A percentile compares a stretch with the other conserved stretches of the same genome.
phyloP scores from a whole-genome alignment of 2,113 vertebrate species.

The Oxyura jamaicensis region DNA sequence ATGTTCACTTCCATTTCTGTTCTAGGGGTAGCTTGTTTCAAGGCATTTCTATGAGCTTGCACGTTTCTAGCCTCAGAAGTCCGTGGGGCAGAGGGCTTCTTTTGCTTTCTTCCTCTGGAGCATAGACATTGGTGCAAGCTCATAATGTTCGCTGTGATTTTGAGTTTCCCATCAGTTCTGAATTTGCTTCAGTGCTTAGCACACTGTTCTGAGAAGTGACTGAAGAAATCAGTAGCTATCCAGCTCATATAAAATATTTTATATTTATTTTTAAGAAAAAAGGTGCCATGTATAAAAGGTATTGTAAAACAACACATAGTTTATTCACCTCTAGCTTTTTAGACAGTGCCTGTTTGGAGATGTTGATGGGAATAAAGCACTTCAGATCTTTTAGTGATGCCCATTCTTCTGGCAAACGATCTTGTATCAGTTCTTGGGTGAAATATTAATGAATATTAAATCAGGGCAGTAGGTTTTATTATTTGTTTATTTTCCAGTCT shows the following conservation, averaged over 20 bases:
- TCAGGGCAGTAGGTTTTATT: not conserved
- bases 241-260: not conserved
- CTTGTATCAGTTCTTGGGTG: not conserved
- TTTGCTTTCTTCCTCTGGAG: not conserved
- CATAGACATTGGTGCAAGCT: not conserved
- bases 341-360: not conserved
- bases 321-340: not conserved
- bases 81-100: not conserved
- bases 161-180: not conserved
- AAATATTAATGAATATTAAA: constrained; percentile 51
- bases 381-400: not conserved
- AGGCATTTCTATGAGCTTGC: not conserved
- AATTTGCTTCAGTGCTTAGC: not conserved
- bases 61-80: not conserved
- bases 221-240: not conserved
- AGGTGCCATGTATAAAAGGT: not conserved
- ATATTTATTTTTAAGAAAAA: not conserved
- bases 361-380: not conserved
- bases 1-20: not conserved
- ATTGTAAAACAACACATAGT: not conserved
- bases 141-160: not conserved
- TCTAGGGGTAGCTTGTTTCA: not conserved
- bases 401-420: not conserved
- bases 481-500: constrained; percentile 22
- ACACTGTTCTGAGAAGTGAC: not conserved